Evolutionary conservation across 2,888 invertebrate genomes (phyloP).

Genomic region (Dicycla oo): DNA sequence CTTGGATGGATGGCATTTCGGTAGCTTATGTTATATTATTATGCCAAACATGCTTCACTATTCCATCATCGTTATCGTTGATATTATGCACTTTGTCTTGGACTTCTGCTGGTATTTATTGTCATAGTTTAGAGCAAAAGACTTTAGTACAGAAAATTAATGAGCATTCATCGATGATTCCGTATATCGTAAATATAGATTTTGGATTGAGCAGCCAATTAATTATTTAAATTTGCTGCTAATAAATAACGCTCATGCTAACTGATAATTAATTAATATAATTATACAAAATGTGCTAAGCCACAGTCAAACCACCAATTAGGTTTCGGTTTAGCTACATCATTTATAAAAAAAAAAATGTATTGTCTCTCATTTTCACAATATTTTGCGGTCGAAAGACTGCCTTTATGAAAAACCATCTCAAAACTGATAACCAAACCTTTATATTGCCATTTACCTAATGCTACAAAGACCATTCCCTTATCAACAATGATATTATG

Average conservation of each 20-base stretch:
- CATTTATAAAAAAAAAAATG: neutral
- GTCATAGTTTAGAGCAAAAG: neutral
- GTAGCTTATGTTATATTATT: too few relatives aligned
- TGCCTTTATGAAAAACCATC: too few relatives aligned
- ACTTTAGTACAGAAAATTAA: neutral
- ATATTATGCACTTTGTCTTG: too few relatives aligned
- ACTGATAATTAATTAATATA: neutral
- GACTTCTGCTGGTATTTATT: neutral
- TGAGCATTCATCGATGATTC: neutral
- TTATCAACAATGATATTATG: slow-evolving; percentile 25
- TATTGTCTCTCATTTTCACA: neutral
- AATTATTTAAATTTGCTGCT: neutral
- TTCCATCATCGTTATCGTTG: neutral
- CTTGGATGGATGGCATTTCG: too few relatives aligned
- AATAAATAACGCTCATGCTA: too few relatives aligned
- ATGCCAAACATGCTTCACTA: too few relatives aligned
- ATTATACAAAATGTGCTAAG: neutral
- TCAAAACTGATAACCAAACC: too few relatives aligned
- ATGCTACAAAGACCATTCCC: slow-evolving; percentile 26
- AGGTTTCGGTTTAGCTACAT: neutral
- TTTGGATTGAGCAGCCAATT: neutral
- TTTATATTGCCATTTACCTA: neutral
- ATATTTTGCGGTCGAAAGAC: neutral
- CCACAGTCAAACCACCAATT: slow-evolving; percentile 8
- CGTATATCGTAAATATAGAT: neutral